phyloP scores from a whole-genome alignment of 2,113 vertebrate species.

The Fulmarus glacialis region DNA sequence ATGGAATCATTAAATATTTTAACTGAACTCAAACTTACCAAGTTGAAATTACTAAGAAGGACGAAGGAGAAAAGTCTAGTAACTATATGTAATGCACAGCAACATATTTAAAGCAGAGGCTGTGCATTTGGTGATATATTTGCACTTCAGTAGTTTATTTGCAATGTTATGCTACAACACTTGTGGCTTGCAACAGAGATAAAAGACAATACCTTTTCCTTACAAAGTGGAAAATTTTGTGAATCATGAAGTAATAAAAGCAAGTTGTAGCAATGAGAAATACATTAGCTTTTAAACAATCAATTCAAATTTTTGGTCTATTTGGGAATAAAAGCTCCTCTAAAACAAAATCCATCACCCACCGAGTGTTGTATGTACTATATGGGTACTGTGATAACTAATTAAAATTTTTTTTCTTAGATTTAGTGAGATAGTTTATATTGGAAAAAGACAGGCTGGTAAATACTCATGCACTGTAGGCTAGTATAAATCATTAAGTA shows the following conservation, averaged over 20 bases:
- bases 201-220: background rate
- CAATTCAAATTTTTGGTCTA: background rate
- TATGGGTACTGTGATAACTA: background rate
- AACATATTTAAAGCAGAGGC: background rate
- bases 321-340: background rate
- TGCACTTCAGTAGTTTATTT: background rate
- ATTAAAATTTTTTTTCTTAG: background rate
- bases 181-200: background rate
- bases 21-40: background rate
- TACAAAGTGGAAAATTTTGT: background rate
- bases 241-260: background rate
- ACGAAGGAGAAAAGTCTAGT: background rate
- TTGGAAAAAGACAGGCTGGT: background rate
- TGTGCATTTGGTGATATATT: background rate
- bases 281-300: background rate
- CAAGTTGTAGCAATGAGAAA: background rate
- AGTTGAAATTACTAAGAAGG: background rate
- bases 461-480: background rate
- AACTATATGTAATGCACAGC: background rate
- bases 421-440: background rate
- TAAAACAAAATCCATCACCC: background rate
- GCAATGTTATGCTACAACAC: background rate
- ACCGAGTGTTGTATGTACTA: background rate
- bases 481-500: background rate
- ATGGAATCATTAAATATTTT: background rate